These are phyloP conservation scores for Augochlorella aurata DNA, from an alignment of 2,888 invertebrate species.

Conservation along the genomic window DNA sequence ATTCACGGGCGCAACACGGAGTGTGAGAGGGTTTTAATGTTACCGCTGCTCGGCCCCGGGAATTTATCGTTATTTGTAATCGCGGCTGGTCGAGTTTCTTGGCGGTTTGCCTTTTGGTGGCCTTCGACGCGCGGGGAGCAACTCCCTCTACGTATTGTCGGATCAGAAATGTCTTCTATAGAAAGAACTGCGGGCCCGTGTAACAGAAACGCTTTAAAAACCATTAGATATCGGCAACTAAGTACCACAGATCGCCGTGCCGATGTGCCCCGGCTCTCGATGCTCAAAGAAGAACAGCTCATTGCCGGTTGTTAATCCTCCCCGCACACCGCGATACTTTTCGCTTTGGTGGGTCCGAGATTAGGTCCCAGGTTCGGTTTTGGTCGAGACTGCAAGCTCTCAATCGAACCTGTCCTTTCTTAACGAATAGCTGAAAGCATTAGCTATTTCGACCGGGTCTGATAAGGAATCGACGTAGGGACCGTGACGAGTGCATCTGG, in stretches of 20 bases:
- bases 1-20: conserved; percentile 72
- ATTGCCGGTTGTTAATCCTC: too few relatives aligned
- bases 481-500: too few relatives aligned
- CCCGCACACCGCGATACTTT: too few relatives aligned
- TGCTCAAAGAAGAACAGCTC: too few relatives aligned
- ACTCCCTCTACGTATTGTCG: conserved; percentile 8
- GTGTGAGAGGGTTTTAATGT: conserved; percentile 82
- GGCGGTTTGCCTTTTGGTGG: conserved; percentile 50
- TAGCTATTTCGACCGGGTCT: too few relatives aligned
- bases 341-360: too few relatives aligned
- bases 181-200: conserved; percentile 14
- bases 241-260: neutral
- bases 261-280: too few relatives aligned
- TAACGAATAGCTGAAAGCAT: too few relatives aligned
- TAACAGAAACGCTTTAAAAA: conserved; percentile 18
- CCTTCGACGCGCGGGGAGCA: conserved; percentile 16
- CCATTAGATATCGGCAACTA: conserved; percentile 26
- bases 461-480: too few relatives aligned
- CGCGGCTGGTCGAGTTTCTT: conserved; percentile 64
- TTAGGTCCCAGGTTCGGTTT: too few relatives aligned
- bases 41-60: conserved; percentile 66
- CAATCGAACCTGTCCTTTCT: too few relatives aligned
- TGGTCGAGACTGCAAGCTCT: too few relatives aligned
- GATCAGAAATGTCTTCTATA: conserved; percentile 21
- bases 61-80: conserved; percentile 79